These are phyloP conservation scores for Lasius fuliginosus DNA, from an alignment of 2,888 invertebrate genomes.

Conservation along the genomic window DNA sequence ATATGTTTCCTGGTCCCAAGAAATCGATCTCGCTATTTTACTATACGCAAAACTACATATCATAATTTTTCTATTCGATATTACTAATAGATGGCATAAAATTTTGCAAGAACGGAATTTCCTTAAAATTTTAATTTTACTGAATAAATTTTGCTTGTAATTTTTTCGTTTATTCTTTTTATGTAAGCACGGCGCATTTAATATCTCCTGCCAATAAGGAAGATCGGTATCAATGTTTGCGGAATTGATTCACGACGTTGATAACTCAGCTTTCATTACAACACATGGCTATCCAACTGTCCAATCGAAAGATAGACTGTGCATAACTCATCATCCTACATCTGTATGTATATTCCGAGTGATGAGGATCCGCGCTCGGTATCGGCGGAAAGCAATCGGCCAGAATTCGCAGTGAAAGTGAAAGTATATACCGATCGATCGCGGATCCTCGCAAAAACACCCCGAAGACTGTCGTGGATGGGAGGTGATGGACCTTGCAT, in stretches of 20 bases:
- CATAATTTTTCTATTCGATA: neutral
- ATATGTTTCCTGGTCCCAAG: neutral
- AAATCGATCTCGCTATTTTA: constrained; percentile 3
- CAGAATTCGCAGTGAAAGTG: constrained; percentile 24
- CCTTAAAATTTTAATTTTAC: neutral
- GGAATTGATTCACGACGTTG: constrained; percentile 18
- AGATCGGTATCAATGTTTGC: constrained; percentile 14
- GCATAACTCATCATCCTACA: constrained; percentile 34
- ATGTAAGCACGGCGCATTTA: neutral
- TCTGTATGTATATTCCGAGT: constrained; percentile 20
- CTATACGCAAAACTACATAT: neutral
- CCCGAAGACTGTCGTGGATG: constrained; percentile 61
- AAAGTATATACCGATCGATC: constrained; percentile 49
- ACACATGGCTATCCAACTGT: constrained; percentile 2
- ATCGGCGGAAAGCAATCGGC: neutral
- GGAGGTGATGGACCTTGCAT: constrained; percentile 65
- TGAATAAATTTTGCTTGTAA: neutral
- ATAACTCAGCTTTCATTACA: constrained; percentile 21
- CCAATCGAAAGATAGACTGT: constrained; percentile 24
- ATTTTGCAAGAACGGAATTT: neutral
- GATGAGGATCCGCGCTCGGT: constrained; percentile 13
- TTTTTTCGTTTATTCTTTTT: neutral
- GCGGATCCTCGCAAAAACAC: constrained; percentile 47
- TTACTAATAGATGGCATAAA: neutral
- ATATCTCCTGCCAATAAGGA: neutral